Conservation (phyloP, 2,888 invertebrate species). For the Melangyna quadrimaculata region DNA sequence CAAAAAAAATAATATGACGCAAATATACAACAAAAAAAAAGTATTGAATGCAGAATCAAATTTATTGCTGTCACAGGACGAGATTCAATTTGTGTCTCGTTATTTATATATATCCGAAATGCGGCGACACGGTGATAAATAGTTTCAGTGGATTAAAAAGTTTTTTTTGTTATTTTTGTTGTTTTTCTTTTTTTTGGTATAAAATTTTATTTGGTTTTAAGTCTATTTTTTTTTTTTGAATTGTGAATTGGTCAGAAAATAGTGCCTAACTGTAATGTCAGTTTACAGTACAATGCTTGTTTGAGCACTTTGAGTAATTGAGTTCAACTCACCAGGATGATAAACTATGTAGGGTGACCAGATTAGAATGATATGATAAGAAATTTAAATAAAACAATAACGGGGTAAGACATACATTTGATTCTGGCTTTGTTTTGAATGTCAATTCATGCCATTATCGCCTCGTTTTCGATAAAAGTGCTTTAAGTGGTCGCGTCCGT, state of each 20-base stretch:
- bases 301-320: neutral
- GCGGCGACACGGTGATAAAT: conserved; percentile 64
- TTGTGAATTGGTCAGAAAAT: conserved; percentile 16
- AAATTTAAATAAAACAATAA: too few relatives aligned
- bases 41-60: conserved; percentile 47
- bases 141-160: conserved; percentile 45
- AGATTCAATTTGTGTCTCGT: conserved; percentile 71
- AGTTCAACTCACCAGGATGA: neutral
- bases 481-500: too few relatives aligned
- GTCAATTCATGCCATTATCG: too few relatives aligned
- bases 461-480: too few relatives aligned
- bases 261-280: conserved; percentile 2
- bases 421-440: too few relatives aligned
- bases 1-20: conserved; percentile 27
- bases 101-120: conserved; percentile 69
- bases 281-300: neutral
- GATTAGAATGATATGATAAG: too few relatives aligned
- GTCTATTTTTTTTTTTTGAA: neutral
- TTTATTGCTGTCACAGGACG: conserved; percentile 70
- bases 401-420: too few relatives aligned
- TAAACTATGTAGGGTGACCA: too few relatives aligned
- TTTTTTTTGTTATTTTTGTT: neutral
- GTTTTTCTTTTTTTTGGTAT: neutral
- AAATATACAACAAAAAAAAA: neutral
- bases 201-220: neutral